These are phyloP conservation scores for Callaeas wilsoni DNA, from an alignment of 2,113 vertebrate species.

Conservation along the genomic window DNA sequence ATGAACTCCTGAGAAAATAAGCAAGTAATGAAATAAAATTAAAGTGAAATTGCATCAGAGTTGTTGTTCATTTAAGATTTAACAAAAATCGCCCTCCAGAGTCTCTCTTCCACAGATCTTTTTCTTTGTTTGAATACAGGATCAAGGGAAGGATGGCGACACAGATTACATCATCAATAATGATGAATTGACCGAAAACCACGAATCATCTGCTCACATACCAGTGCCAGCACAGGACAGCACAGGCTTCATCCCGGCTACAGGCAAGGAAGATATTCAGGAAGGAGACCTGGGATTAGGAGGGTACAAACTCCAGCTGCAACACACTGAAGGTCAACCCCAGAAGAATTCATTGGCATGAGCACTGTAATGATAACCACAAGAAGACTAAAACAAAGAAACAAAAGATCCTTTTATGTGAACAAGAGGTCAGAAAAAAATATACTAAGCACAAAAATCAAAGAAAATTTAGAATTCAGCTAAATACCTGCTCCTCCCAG, in stretches of 20 bases:
- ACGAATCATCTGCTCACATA: neutral
- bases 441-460: neutral
- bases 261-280: conserved; percentile 63
- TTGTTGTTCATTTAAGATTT: neutral
- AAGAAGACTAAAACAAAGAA: neutral
- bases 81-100: neutral
- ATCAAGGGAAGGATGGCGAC: conserved; percentile 64
- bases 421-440: neutral
- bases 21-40: neutral
- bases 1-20: neutral
- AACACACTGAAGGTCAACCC: neutral
- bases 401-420: neutral
- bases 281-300: conserved; percentile 77
- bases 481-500: neutral
- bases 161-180: conserved; percentile 68
- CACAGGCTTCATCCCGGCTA: neutral
- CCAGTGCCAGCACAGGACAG: neutral
- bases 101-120: neutral
- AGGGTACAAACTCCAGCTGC: conserved; percentile 62
- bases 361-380: neutral
- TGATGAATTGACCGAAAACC: conserved; percentile 65
- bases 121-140: conserved; percentile 46
- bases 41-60: neutral
- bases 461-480: conserved; percentile 17
- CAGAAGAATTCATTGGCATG: neutral